These are phyloP conservation scores for Trachops cirrhosus DNA, from an alignment of 2,797 vertebrate genomes.

Conservation along the genomic window DNA sequence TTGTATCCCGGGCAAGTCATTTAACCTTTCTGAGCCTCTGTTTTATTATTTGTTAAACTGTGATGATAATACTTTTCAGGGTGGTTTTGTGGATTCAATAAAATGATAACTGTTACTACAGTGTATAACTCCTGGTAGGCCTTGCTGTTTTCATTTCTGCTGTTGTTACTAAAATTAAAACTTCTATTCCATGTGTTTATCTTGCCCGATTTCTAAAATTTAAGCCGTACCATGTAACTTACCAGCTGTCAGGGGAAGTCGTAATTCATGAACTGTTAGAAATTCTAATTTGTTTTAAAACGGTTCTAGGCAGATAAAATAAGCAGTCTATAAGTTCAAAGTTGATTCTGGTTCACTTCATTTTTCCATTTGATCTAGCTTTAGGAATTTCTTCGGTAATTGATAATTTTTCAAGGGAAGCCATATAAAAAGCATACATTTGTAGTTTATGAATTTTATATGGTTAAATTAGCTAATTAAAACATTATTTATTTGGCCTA, in stretches of 20 bases:
- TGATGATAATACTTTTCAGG: background rate
- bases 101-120: background rate
- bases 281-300: background rate
- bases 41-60: background rate
- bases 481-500: background rate
- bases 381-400: constrained; percentile 3
- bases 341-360: background rate
- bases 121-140: background rate
- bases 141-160: background rate
- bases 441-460: constrained; percentile 7
- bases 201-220: background rate
- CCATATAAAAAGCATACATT: background rate
- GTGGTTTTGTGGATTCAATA: background rate
- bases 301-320: background rate
- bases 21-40: background rate
- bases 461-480: constrained; percentile 32
- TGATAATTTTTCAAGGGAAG: constrained; percentile 3
- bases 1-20: background rate
- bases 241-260: background rate
- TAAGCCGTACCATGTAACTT: background rate
- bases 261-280: background rate
- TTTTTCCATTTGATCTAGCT: background rate
- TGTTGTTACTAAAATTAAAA: background rate
- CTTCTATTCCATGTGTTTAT: background rate
- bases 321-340: background rate